These are phyloP conservation scores for Petrocephalus zakoni DNA, from an alignment of 2,113 vertebrate genomes.

Conservation along the genomic window DNA sequence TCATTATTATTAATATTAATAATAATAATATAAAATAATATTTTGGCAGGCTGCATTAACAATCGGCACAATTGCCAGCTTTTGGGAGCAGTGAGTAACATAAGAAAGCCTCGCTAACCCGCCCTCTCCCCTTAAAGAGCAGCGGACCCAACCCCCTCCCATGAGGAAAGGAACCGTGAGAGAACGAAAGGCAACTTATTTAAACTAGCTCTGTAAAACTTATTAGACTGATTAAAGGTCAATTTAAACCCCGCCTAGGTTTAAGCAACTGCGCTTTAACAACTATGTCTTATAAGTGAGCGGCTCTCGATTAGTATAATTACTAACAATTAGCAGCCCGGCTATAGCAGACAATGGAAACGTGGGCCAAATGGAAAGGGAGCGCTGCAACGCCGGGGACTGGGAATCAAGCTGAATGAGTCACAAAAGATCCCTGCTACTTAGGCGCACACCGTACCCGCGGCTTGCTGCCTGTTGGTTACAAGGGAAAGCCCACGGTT, in stretches of 20 bases:
- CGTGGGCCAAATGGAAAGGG: background rate
- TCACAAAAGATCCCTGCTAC: background rate
- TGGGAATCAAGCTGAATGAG: background rate
- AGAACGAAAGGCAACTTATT: slow-evolving; percentile 1
- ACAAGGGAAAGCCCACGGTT: background rate
- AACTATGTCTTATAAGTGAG: background rate
- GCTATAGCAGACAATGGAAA: background rate
- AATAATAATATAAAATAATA: background rate
- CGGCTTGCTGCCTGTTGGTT: background rate
- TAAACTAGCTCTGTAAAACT: background rate
- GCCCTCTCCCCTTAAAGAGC: background rate
- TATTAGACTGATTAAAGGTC: background rate
- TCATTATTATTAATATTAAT: background rate
- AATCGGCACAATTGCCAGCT: background rate
- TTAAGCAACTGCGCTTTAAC: background rate
- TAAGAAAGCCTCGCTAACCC: background rate
- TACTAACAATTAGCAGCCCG: background rate
- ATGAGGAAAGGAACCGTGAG: background rate
- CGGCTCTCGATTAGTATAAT: background rate
- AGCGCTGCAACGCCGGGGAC: background rate
- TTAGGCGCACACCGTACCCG: background rate
- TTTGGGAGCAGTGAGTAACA: background rate
- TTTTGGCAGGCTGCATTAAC: background rate
- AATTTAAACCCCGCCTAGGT: background rate
- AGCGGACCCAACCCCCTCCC: background rate